Percentiles rank a stretch among this genome's conserved stretches.
Evolutionary conservation across 2,797 vertebrate genomes (phyloP).

Genomic region (Anabacerthia variegaticeps): DNA sequence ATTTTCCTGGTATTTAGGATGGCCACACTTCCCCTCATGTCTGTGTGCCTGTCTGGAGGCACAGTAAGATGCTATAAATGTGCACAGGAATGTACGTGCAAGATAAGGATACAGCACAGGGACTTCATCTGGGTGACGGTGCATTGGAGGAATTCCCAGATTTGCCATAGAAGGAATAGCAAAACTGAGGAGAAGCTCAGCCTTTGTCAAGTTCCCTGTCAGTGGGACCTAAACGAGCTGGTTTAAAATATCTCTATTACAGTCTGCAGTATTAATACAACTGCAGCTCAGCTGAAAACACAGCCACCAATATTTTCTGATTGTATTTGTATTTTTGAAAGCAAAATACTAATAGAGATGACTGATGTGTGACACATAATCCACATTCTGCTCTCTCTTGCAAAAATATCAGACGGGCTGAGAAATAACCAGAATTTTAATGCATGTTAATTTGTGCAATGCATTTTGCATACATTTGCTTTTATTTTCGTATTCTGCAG

Average conservation of each 20-base stretch:
- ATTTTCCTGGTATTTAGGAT: background rate
- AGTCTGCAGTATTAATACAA: background rate
- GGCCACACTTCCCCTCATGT: background rate
- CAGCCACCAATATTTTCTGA: background rate
- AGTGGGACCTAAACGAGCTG: background rate
- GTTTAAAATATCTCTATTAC: background rate
- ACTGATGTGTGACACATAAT: background rate
- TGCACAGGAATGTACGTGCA: background rate
- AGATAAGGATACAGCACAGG: background rate
- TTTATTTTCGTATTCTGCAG: slow-evolving; percentile 14
- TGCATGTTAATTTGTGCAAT: background rate
- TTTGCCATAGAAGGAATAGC: background rate
- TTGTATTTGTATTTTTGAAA: background rate
- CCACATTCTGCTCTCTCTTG: background rate
- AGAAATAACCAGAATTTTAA: slow-evolving; percentile 17
- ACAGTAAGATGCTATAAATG: background rate
- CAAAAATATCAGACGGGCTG: background rate
- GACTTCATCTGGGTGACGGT: background rate
- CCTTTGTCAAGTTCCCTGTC: background rate
- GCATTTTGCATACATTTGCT: slow-evolving; percentile 25
- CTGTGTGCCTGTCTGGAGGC: background rate
- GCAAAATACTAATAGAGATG: background rate
- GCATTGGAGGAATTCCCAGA: slow-evolving; percentile 16
- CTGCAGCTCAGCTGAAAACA: background rate
- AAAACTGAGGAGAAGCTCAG: background rate